Evolutionary conservation across 1,140 invertebrate genomes (phyloP).

Genomic region (Amyelois transitella): DNA sequence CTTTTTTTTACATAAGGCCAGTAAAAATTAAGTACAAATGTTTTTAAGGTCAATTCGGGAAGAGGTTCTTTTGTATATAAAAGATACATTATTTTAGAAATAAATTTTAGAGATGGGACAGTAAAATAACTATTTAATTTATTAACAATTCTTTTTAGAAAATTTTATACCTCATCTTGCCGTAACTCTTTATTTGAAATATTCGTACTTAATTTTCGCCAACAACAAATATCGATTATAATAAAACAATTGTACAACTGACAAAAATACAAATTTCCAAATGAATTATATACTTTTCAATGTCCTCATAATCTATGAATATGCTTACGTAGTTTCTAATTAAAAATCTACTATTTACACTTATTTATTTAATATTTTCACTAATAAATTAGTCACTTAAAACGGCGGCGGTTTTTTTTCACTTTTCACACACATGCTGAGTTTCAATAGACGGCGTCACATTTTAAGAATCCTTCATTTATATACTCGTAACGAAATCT

Average conservation of each 20-base stretch:
- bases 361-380: conserved; percentile 18
- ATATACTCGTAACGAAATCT: too few relatives aligned
- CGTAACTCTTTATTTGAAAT: too few relatives aligned
- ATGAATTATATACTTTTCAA: conserved; percentile 14
- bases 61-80: too few relatives aligned
- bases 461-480: neutral
- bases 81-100: too few relatives aligned
- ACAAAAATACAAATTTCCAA: conserved; percentile 38
- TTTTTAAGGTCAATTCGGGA: too few relatives aligned
- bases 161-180: too few relatives aligned
- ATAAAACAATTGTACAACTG: conserved; percentile 32
- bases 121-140: too few relatives aligned
- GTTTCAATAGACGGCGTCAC: conserved; percentile 1
- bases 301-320: neutral
- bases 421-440: conserved; percentile 6
- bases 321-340: conserved; percentile 1
- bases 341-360: conserved; percentile 17
- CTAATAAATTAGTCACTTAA: conserved; percentile 16
- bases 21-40: too few relatives aligned
- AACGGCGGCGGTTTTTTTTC: conserved; percentile 24
- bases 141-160: too few relatives aligned
- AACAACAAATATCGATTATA: conserved; percentile 17
- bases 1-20: conserved; percentile 8
- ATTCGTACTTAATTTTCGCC: too few relatives aligned
- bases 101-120: too few relatives aligned